Base-by-base conservation (phyloP, 2,888 invertebrate species). In the Alitta virens region DNA sequence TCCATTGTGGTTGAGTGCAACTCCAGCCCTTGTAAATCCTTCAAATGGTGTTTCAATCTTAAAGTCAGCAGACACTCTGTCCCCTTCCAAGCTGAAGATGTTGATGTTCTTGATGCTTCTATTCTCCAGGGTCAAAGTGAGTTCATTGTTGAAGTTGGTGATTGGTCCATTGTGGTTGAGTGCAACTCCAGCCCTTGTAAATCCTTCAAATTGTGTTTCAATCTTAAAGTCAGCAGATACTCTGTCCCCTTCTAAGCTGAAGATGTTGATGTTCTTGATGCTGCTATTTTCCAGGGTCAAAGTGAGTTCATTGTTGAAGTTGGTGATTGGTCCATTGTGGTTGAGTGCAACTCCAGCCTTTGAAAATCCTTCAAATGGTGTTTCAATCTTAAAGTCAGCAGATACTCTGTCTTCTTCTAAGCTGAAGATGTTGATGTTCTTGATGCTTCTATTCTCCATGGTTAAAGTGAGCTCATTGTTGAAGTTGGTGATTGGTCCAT, bases 401-500 rank as follows among this genome's bases (percentile, higher is more conserved):
- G n/a, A 25, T n/a, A 60, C 24, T 12, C 23, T 16, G 50, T 60
- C 23, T 12, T 49, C 52, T 16, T 24, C 18, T 12, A 60, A 21
- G 9, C 53, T 60, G 60, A 56, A 62, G 21, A 54, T 54, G 33
- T 54, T 46, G 25, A 18, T 56, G 18, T 43, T 43, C n/a, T 27
- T 50, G 18, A 58, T 26, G 24, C 12, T 25, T 2, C 21, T 49
- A 18, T 24, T 21, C 14, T 18, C 27, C 21, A 50, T 1, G 18
- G 27, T 25, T 14, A 58, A 14, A 12, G 46, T 38, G n/a, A 23
- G 21, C 25, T 56, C 57, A 33, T 58, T 63, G 24, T 43, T 51
- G 53, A 65, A 65, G 46, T 58, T 59, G n/a, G n/a, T 60, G 25
- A 54, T 12, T 33, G 54, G 38, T 14, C 63, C 63, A 21, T 63